Evolutionary conservation across 2,888 invertebrate genomes (phyloP).

Genomic region (Perithous albicinctus): DNA sequence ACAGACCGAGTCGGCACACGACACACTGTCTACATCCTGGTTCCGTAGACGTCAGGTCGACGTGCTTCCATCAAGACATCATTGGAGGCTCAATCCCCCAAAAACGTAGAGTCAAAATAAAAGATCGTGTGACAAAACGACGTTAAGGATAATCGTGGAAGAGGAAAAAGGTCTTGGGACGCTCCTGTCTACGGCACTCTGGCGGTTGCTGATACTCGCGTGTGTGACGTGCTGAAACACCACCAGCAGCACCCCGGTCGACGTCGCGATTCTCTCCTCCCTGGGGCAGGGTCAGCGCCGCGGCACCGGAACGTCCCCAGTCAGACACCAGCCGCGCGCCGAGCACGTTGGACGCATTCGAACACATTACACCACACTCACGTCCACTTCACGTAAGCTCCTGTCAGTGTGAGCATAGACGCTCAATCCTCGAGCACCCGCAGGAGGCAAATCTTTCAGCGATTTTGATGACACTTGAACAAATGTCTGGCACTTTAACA

Average conservation of each 20-base stretch:
- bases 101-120: conserved; percentile 1
- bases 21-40: conserved; percentile 35
- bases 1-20: conserved; percentile 50
- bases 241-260: conserved; percentile 73
- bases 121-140: conserved; percentile 10
- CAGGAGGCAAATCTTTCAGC: conserved; percentile 23
- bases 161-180: conserved; percentile 40
- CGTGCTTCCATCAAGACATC: conserved; percentile 48
- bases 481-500: conserved; percentile 68
- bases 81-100: too few species aligned
- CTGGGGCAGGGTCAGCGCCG: conserved; percentile 72
- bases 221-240: conserved; percentile 67
- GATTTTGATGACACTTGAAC: conserved; percentile 21
- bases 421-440: not conserved
- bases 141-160: conserved; percentile 31
- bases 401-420: conserved; percentile 33
- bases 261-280: conserved; percentile 72
- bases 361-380: conserved; percentile 46
- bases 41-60: not conserved
- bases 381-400: conserved; percentile 12
- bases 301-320: conserved; percentile 78
- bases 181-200: conserved; percentile 2
- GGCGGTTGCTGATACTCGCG: conserved; percentile 60
- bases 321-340: conserved; percentile 81
- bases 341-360: conserved; percentile 73